Base-by-base conservation (phyloP, 30 jellyfish, hydroid and myxozoan genomes). In the Pelagia noctiluca region DNA sequence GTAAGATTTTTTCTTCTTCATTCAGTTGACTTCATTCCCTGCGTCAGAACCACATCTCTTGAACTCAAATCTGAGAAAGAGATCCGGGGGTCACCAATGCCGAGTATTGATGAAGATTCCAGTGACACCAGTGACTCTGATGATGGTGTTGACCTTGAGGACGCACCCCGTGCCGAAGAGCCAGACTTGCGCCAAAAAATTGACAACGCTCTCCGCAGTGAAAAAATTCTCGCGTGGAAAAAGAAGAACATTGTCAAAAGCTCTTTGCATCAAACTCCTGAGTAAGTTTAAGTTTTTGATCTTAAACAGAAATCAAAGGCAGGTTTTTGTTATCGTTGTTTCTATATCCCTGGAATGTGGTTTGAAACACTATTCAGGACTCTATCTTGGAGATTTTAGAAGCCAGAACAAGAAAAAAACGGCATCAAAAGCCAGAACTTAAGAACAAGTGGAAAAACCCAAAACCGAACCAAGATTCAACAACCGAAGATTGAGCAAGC, bases 171-270 rank as follows among this genome's bases (percentile, higher is more conserved):
- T 13, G 81, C 50, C 21, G 87, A 86, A 30, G 82, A 63, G 24
- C 53, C 73, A 19, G 90, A 67, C 8, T 10, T 86, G 21, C 83
- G 82, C 71, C 66, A 33, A 19, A 19, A 78, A 30, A 18, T 86
- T 24, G 70, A 30, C 11, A 60, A 63, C 32, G 25, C 67, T 30
- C 50, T 75, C 28, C 80, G 48, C 0, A 90, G 68, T 35, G 75
- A 76, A 22, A 67, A 31, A 42, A 26, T 19, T 3, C 10, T 46
- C 4, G 16, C 10, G 0, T 86, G 96, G 96, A 23, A 48, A 13
- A 54, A 82, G 66, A 83, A 83, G 75, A 83, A 83, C 37, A 21
- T 24, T 18, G 83, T 70, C 71, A 83, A 83, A 28, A 52, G 82
- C 50, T 26, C 81, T 0, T 35, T 31, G 33, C 93, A 69, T 32